These are phyloP conservation scores for Acrocephalus kingi DNA, from an alignment of 2,113 vertebrate genomes.

Conservation along the genomic window DNA sequence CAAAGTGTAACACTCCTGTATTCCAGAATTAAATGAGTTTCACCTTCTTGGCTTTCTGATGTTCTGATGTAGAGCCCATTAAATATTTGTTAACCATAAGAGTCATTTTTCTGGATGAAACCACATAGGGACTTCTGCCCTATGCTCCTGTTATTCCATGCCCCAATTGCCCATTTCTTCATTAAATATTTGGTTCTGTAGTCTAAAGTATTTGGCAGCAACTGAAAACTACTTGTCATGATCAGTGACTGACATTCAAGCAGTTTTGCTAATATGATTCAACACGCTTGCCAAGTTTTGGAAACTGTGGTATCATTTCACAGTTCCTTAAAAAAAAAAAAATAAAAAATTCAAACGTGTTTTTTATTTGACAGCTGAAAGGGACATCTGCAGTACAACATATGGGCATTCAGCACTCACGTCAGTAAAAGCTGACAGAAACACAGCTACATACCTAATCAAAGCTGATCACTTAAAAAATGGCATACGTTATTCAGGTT, in stretches of 20 bases:
- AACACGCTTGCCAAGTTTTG: not conserved
- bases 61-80: not conserved
- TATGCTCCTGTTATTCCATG: not conserved
- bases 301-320: not conserved
- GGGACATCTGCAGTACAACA: slow-evolving; percentile 11
- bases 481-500: not conserved
- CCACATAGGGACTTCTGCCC: not conserved
- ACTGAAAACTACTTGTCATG: not conserved
- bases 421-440: not conserved
- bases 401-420: not conserved
- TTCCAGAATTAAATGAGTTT: not conserved
- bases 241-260: not conserved
- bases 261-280: not conserved
- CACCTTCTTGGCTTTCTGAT: not conserved
- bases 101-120: not conserved
- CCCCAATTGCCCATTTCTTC: not conserved
- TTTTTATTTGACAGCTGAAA: slow-evolving; percentile 27
- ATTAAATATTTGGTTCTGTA: not conserved
- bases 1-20: not conserved
- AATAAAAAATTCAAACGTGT: not conserved
- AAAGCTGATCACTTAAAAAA: not conserved
- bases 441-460: not conserved
- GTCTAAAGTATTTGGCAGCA: not conserved
- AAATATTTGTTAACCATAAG: not conserved
- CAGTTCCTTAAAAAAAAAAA: not conserved